Conservation (phyloP, 1,140 invertebrate species). For the Ceratitis capitata region DNA sequence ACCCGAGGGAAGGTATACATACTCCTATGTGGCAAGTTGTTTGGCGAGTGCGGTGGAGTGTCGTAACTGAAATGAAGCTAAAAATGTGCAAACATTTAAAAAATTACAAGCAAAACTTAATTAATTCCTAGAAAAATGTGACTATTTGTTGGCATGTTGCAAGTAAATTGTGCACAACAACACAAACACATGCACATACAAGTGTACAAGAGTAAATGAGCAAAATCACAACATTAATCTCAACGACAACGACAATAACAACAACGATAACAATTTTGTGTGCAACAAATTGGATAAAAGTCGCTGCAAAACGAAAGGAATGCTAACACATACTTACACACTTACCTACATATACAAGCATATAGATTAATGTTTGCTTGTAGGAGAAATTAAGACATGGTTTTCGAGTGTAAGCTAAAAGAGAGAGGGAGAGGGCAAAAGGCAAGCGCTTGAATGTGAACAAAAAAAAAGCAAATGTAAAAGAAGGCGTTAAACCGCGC, state of each 20-base stretch:
- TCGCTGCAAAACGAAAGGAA: not conserved
- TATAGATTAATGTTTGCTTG: not conserved
- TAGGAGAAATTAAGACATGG: not conserved
- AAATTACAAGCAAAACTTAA: slow-evolving; percentile 15
- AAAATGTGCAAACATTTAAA: slow-evolving; percentile 33
- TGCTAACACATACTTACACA: not conserved
- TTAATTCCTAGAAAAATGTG: slow-evolving; percentile 24
- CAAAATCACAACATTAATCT: slow-evolving; percentile 16
- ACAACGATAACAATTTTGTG: slow-evolving; percentile 6
- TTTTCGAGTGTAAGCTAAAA: no score
- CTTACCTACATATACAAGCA: not conserved
- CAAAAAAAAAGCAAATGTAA: not conserved
- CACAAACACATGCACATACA: not conserved
- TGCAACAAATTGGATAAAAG: slow-evolving; percentile 28
- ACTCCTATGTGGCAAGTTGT: slow-evolving; percentile 15
- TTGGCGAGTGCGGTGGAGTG: not conserved
- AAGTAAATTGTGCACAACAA: not conserved
- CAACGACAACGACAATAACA: not conserved
- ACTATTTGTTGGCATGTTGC: slow-evolving; percentile 16
- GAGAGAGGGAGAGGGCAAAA: no score
- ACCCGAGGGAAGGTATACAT: slow-evolving; percentile 13
- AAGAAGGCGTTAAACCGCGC: slow-evolving; percentile 30
- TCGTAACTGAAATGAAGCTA: not conserved
- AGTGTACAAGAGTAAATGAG: not conserved
- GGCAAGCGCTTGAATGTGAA: not conserved